phyloP scores from a whole-genome alignment of 2,113 vertebrate species.

The Procavia capensis region DNA sequence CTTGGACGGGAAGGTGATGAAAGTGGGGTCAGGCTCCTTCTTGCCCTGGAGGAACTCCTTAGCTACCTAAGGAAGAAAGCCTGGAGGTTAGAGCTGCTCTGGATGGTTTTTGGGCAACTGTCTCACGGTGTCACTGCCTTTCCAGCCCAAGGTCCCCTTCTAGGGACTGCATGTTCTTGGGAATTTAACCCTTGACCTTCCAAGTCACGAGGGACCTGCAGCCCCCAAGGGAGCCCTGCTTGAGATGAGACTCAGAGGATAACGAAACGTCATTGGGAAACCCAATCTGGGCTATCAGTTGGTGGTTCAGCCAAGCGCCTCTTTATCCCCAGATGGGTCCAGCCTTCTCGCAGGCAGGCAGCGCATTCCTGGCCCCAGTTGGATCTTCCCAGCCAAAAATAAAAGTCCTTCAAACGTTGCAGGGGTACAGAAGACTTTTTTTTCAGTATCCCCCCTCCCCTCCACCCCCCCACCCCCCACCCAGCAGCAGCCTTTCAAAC shows the following conservation, averaged over 20 bases:
- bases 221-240: neutral
- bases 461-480: too few relatives aligned
- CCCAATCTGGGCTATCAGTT: slow-evolving; percentile 32
- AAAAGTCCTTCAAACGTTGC: slow-evolving; percentile 57
- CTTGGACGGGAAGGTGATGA: neutral
- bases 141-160: neutral
- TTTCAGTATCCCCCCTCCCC: too few relatives aligned
- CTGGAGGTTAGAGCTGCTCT: fast-evolving
- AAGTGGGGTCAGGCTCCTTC: fast-evolving
- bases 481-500: slow-evolving; percentile 61
- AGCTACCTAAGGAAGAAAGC: fast-evolving
- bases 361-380: neutral
- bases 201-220: neutral
- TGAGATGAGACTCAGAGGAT: neutral
- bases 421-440: slow-evolving; percentile 63
- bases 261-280: slow-evolving; percentile 10
- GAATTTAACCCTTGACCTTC: neutral
- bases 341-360: neutral
- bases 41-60: neutral
- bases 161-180: neutral
- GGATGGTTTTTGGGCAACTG: neutral
- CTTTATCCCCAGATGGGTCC: neutral
- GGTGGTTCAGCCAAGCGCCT: neutral
- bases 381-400: slow-evolving; percentile 13
- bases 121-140: neutral